These are phyloP conservation scores for Limanda limanda DNA, from an alignment of 2,113 vertebrate species.

Conservation along the genomic window DNA sequence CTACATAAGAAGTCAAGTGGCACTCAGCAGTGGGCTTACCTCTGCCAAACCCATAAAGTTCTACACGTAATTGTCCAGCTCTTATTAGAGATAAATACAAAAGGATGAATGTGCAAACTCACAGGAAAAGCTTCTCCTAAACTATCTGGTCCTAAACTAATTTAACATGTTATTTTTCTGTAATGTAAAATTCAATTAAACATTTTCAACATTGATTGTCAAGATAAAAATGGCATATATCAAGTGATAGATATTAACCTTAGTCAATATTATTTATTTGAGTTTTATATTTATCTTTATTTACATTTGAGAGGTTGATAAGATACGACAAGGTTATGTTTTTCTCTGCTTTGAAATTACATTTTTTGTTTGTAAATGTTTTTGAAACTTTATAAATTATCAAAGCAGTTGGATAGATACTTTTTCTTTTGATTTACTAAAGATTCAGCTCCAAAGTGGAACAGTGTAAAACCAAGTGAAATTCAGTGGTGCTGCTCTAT, in stretches of 20 bases:
- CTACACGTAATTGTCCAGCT: background rate
- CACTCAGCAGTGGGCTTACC: background rate
- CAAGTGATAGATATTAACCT: too few species aligned
- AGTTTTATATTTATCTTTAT: too few species aligned
- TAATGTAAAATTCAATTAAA: too few species aligned
- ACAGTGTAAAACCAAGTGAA: background rate
- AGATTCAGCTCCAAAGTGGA: too few species aligned
- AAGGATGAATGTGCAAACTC: background rate
- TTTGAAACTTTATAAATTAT: too few species aligned
- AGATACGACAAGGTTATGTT: too few species aligned
- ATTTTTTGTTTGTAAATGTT: background rate
- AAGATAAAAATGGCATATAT: background rate
- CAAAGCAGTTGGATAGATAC: too few species aligned
- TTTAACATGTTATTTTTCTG: too few species aligned
- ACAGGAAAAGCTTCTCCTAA: background rate
- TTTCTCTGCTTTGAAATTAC: too few species aligned
- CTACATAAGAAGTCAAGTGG: background rate
- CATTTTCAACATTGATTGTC: background rate
- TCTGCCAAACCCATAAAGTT: background rate
- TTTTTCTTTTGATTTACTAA: too few species aligned
- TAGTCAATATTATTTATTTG: too few species aligned
- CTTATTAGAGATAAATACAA: background rate
- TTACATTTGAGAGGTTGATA: too few species aligned
- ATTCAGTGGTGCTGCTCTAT: slow-evolving; percentile 19
- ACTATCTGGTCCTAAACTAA: background rate